A percentile compares a stretch with the other conserved stretches of the same genome.
phyloP scores from a whole-genome alignment of 2,888 invertebrate species.

The Tanypteryx hageni region DNA sequence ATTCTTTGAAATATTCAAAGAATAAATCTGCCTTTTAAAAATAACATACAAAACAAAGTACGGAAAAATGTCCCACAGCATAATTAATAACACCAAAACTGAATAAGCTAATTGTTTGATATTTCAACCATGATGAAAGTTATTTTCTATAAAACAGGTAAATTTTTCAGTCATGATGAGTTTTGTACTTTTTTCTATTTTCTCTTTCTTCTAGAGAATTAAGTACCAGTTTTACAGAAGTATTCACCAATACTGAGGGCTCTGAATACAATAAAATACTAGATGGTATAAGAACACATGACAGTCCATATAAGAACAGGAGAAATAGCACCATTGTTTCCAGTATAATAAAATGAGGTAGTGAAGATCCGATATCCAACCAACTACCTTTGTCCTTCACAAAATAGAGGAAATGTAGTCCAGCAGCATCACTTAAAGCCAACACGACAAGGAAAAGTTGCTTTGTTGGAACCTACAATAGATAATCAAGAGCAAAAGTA shows the following conservation, averaged over 20 bases:
- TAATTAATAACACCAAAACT: no score
- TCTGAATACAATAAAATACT: neutral
- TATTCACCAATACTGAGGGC: neutral
- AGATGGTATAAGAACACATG: slow-evolving; percentile 6
- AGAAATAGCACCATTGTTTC: slow-evolving; percentile 85
- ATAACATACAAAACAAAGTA: no score
- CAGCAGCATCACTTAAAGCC: slow-evolving; percentile 90
- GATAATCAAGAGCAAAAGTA: neutral
- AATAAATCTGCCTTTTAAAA: no score
- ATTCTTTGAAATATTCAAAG: no score
- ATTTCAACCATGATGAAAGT: no score
- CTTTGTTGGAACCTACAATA: slow-evolving; percentile 79
- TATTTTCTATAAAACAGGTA: no score
- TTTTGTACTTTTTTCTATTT: neutral
- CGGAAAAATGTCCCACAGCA: no score
- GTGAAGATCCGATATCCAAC: slow-evolving; percentile 97
- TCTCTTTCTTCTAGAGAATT: neutral
- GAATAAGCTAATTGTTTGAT: no score
- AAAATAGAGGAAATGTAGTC: slow-evolving; percentile 89
- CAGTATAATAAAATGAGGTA: slow-evolving; percentile 93
- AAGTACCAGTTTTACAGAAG: neutral
- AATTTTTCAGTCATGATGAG: neutral
- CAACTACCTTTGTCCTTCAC: slow-evolving; percentile 96
- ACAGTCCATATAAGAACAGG: slow-evolving; percentile 79
- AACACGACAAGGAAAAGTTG: slow-evolving; percentile 85